Conservation (phyloP, 1,140 invertebrate species). For the Rhagoletis pomonella region DNA sequence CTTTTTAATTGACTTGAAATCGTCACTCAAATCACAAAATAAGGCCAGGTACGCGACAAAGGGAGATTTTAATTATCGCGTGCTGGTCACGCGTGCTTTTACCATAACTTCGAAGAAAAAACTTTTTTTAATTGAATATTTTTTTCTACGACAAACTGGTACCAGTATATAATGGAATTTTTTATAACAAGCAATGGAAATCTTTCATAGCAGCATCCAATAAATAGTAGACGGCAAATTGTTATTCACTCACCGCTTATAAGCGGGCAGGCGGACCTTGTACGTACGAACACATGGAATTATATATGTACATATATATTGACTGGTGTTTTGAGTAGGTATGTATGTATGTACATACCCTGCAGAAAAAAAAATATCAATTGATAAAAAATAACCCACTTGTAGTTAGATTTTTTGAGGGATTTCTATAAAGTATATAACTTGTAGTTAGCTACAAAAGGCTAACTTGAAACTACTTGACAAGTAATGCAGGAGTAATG, state of each 20-base stretch:
- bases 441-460: no score
- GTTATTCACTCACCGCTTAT: neutral
- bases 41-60: neutral
- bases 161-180: constrained; percentile 17
- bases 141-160: constrained; percentile 12
- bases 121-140: neutral
- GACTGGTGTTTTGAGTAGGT: no score
- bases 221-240: neutral
- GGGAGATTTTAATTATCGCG: neutral
- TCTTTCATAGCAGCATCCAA: neutral
- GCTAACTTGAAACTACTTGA: no score
- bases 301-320: neutral
- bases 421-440: no score
- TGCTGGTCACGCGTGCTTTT: constrained; percentile 37
- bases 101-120: neutral
- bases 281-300: neutral
- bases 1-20: constrained; percentile 7
- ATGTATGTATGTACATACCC: no score
- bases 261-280: no score
- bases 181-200: constrained; percentile 16
- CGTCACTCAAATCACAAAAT: neutral
- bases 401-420: no score
- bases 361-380: no score
- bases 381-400: no score
- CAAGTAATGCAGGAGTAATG: no score